Evolutionary conservation across 30 jellyfish, hydroid and myxozoan genomes (phyloP).

Genomic region (Aurelia sp.): DNA sequence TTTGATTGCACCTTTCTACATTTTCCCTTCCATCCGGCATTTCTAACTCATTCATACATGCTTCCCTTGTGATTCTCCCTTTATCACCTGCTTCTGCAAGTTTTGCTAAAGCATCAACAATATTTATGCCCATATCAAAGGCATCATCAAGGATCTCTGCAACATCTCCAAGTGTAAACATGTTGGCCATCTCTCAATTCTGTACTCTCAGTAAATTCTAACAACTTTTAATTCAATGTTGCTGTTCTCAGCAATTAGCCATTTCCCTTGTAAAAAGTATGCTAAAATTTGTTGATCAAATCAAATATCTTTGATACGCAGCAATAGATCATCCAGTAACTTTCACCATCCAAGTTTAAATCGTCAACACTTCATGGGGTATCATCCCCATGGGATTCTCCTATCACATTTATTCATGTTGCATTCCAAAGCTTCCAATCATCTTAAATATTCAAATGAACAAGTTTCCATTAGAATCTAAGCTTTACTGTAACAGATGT

Average conservation of each 20-base stretch:
- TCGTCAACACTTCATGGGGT: too few species aligned
- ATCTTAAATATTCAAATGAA: too few species aligned
- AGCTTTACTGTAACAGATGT: too few species aligned
- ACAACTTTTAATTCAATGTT: background rate
- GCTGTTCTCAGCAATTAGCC: too few species aligned
- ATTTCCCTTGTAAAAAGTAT: too few species aligned
- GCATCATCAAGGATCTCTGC: slow-evolving; percentile 98
- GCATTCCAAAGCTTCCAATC: too few species aligned
- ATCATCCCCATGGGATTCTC: too few species aligned
- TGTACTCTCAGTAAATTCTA: background rate
- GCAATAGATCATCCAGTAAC: background rate
- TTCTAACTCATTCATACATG: slow-evolving; percentile 56
- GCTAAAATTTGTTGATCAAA: too few species aligned
- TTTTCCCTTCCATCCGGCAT: slow-evolving; percentile 13
- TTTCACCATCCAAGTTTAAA: background rate
- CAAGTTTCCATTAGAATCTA: too few species aligned
- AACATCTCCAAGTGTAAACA: slow-evolving; percentile 99
- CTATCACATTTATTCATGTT: too few species aligned
- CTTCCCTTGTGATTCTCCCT: slow-evolving; percentile 67
- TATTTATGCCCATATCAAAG: slow-evolving; percentile 90
- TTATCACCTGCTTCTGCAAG: slow-evolving; percentile 91
- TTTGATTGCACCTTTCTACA: background rate
- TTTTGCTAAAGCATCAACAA: slow-evolving; percentile 89
- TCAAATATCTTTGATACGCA: background rate
- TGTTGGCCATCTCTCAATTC: background rate